Conservation (phyloP, 2,113 vertebrate genomes). For the Psilopogon haemacephalus region DNA sequence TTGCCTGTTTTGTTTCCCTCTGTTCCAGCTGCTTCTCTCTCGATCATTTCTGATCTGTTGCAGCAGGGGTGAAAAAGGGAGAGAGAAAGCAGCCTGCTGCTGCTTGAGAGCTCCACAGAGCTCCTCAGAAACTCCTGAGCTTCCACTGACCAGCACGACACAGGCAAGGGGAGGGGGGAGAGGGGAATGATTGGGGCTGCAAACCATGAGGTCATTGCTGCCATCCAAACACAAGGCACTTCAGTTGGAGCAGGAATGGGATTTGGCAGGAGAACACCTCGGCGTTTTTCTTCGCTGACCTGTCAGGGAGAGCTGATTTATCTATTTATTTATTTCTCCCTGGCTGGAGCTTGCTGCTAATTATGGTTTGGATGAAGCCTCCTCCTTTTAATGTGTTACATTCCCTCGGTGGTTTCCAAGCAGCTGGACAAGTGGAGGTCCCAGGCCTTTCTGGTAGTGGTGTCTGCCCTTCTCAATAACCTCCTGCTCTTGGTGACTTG, state of each 20-base stretch:
- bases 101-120: not conserved
- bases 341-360: slow-evolving; percentile 12
- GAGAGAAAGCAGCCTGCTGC: not conserved
- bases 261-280: slow-evolving; percentile 19
- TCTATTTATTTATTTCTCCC: slow-evolving; percentile 59
- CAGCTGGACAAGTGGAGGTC: not conserved
- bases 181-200: not conserved
- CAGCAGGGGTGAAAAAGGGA: not conserved
- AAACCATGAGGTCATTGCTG: not conserved
- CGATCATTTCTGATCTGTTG: not conserved
- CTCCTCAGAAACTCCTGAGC: not conserved
- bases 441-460: not conserved
- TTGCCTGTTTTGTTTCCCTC: not conserved
- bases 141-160: not conserved
- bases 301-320: slow-evolving; percentile 49
- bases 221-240: not conserved
- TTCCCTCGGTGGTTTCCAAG: not conserved
- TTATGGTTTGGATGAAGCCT: slow-evolving; percentile 51
- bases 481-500: not conserved
- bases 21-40: not conserved
- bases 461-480: not conserved
- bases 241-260: not conserved
- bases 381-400: not conserved
- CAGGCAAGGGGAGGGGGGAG: not conserved
- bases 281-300: not conserved